These are phyloP conservation scores for Ormyrus rosae DNA, from an alignment of 2,888 invertebrate species.

Conservation along the genomic window DNA sequence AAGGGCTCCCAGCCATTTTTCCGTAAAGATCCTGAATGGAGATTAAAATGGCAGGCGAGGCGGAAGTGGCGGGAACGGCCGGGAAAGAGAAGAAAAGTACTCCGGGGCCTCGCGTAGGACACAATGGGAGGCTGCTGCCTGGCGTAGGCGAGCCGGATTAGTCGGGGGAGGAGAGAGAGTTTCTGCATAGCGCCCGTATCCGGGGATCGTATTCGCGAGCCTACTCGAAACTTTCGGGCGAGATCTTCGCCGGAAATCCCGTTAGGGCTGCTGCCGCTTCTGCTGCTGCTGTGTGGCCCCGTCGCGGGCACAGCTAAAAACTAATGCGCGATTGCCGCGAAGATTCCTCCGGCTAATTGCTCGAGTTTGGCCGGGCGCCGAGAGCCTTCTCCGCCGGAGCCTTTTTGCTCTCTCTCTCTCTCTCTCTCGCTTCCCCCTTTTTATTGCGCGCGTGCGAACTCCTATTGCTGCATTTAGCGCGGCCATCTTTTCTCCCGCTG, in stretches of 20 bases:
- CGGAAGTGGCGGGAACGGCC: conserved; percentile 46
- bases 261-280: not conserved
- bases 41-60: conserved; percentile 54
- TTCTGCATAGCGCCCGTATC: conserved; percentile 29
- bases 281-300: not conserved
- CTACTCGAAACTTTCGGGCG: conserved; percentile 29
- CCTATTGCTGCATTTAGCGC: conserved; percentile 18
- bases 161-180: conserved; percentile 9
- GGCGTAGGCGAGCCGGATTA: conserved; percentile 45
- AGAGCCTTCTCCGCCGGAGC: not conserved
- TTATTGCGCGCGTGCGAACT: not conserved
- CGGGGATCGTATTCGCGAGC: conserved; percentile 24
- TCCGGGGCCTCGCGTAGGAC: conserved; percentile 6
- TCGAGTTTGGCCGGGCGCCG: conserved; percentile 48
- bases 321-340: conserved; percentile 33
- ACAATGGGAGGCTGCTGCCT: conserved; percentile 26
- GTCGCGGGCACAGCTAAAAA: conserved; percentile 29
- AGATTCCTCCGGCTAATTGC: conserved; percentile 39
- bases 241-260: conserved; percentile 34
- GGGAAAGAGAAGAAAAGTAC: conserved; percentile 41
- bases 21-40: conserved; percentile 32
- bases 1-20: conserved; percentile 36
- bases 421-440: not conserved
- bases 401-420: not conserved
- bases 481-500: not conserved